Evolutionary conservation across 2,888 invertebrate species (phyloP).

Genomic region (Parnassius glacialis): DNA sequence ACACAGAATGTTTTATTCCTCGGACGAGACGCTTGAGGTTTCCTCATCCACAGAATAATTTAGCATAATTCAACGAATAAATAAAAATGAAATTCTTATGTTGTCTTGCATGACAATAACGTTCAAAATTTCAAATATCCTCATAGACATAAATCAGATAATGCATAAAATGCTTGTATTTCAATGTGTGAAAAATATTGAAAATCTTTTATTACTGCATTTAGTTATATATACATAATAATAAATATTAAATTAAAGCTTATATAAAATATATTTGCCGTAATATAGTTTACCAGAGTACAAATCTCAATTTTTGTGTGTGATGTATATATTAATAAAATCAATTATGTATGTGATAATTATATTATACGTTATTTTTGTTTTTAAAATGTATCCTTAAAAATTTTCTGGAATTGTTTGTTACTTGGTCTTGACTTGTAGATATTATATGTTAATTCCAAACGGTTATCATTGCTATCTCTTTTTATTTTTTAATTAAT

Average conservation of each 20-base stretch:
- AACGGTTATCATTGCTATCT: background rate
- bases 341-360: slow-evolving; percentile 1
- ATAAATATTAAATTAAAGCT: no score
- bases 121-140: no score
- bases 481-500: background rate
- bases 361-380: background rate
- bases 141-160: background rate
- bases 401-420: background rate
- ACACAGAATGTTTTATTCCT: no score
- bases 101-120: no score
- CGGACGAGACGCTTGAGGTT: no score
- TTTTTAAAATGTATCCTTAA: background rate
- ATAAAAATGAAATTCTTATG: no score
- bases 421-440: background rate
- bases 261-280: slow-evolving; percentile 27
- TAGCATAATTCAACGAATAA: no score
- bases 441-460: background rate
- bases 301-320: slow-evolving; percentile 24
- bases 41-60: no score
- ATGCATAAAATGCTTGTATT: slow-evolving; percentile 1
- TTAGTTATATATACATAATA: background rate
- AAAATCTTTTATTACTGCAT: background rate
- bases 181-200: background rate
- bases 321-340: background rate
- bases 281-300: slow-evolving; percentile 26